These are phyloP conservation scores for Paratrypauchen microcephalus DNA, from an alignment of 2,797 vertebrate species.

Conservation along the genomic window DNA sequence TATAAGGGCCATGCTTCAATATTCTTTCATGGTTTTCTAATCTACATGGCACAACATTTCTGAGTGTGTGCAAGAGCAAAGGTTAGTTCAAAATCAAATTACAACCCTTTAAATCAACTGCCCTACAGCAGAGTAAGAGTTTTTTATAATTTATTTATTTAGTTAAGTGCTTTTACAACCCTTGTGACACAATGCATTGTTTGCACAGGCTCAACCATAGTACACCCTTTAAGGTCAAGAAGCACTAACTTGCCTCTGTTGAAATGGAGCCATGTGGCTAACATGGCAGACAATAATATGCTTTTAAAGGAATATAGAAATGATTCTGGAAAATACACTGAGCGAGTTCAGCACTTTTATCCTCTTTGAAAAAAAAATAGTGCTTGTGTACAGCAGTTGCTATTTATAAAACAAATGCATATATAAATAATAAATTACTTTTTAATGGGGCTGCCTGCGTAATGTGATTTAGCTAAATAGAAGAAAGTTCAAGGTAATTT, in stretches of 20 bases:
- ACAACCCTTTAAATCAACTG: neutral
- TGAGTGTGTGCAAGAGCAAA: neutral
- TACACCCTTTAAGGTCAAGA: neutral
- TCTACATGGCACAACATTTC: neutral
- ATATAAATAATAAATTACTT: neutral
- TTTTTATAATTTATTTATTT: constrained; percentile 3
- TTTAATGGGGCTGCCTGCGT: neutral
- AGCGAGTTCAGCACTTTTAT: neutral
- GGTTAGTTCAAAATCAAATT: neutral
- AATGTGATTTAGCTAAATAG: neutral
- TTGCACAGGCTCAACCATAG: constrained; percentile 5
- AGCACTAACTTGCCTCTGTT: neutral
- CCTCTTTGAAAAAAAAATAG: neutral
- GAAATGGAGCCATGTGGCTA: neutral
- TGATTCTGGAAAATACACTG: neutral
- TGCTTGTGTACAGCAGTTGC: neutral
- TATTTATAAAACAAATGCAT: neutral
- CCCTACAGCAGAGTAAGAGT: neutral
- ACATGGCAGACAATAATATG: neutral
- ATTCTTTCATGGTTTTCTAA: neutral
- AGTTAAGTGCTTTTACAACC: neutral
- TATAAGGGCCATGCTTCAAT: neutral
- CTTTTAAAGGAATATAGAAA: neutral
- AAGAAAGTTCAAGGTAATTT: neutral
- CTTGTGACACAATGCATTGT: neutral